phyloP scores from a whole-genome alignment of 2,113 vertebrate species.

The Anhinga anhinga region DNA sequence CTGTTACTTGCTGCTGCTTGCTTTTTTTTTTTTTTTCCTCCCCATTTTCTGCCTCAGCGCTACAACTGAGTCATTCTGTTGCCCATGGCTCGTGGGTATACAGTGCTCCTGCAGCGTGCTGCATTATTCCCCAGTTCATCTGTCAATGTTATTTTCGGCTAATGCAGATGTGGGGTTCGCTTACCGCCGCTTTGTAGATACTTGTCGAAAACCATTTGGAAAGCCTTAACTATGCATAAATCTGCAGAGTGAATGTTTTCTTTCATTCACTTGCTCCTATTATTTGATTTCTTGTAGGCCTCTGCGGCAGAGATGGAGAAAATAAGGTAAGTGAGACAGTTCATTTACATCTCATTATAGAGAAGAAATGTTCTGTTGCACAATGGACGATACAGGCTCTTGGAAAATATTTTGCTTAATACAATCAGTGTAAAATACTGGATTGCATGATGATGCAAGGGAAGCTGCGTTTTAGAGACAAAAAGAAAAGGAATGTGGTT shows the following conservation, averaged over 20 bases:
- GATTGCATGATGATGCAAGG: slow-evolving; percentile 9
- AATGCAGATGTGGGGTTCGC: slow-evolving; percentile 62
- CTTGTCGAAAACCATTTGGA: slow-evolving; percentile 49
- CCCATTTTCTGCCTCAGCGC: slow-evolving; percentile 61
- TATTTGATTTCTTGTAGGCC: slow-evolving; percentile 81
- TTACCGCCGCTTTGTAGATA: background rate
- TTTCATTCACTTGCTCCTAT: slow-evolving; percentile 74
- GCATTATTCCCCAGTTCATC: slow-evolving; percentile 70
- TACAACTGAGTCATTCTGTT: slow-evolving; percentile 74
- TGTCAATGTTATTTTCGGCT: slow-evolving; percentile 41
- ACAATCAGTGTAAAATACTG: background rate
- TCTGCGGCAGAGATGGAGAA: slow-evolving; percentile 84
- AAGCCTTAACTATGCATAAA: slow-evolving; percentile 68
- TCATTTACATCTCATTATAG: slow-evolving; percentile 54
- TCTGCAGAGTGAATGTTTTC: slow-evolving; percentile 63
- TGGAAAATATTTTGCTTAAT: slow-evolving; percentile 1
- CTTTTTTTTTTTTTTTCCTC: background rate
- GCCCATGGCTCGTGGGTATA: slow-evolving; percentile 67
- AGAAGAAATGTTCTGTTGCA: slow-evolving; percentile 39
- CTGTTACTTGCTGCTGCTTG: slow-evolving; percentile 75
- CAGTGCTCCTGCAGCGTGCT: slow-evolving; percentile 68
- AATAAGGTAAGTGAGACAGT: slow-evolving; percentile 83
- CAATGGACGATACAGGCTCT: background rate
- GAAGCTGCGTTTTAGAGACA: slow-evolving; percentile 39
- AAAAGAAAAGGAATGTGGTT: slow-evolving; percentile 40